A percentile compares a stretch with the other conserved stretches of the same genome.
Evolutionary conservation across 1,140 invertebrate genomes (phyloP).

Genomic region (Heliothis virescens): DNA sequence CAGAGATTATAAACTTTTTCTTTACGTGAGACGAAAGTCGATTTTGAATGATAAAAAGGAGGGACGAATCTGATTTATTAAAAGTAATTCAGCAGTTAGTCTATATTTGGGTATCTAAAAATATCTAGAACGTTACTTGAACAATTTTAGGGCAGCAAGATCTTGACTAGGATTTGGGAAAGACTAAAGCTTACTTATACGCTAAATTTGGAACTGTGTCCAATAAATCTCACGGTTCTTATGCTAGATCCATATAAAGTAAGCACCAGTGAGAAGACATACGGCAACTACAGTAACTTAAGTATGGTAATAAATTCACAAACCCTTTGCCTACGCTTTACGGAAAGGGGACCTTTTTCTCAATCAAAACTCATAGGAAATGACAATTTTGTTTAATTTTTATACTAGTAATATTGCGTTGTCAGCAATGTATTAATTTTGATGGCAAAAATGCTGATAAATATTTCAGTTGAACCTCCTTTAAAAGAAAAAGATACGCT

Average conservation of each 20-base stretch:
- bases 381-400: background rate
- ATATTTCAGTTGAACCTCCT: no score
- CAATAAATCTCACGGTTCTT: conserved; percentile 17
- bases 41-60: no score
- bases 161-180: background rate
- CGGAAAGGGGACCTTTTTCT: background rate
- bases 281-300: conserved; percentile 15
- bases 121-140: background rate
- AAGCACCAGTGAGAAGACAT: conserved; percentile 16
- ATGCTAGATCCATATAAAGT: conserved; percentile 11
- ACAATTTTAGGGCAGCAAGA: background rate
- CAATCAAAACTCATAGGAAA: background rate
- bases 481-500: no score
- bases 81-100: no score
- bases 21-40: no score
- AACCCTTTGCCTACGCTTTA: conserved; percentile 6
- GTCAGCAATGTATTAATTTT: no score
- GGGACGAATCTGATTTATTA: no score
- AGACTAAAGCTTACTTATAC: conserved; percentile 8
- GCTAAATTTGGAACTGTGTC: background rate
- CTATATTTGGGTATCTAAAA: no score
- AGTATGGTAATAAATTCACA: conserved; percentile 35
- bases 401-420: no score
- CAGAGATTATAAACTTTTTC: no score
- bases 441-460: no score